Percentiles rank a stretch among this genome's conserved stretches.
Conservation (phyloP, 2,888 invertebrate species). For the Caenorhabditis japonica region DNA sequence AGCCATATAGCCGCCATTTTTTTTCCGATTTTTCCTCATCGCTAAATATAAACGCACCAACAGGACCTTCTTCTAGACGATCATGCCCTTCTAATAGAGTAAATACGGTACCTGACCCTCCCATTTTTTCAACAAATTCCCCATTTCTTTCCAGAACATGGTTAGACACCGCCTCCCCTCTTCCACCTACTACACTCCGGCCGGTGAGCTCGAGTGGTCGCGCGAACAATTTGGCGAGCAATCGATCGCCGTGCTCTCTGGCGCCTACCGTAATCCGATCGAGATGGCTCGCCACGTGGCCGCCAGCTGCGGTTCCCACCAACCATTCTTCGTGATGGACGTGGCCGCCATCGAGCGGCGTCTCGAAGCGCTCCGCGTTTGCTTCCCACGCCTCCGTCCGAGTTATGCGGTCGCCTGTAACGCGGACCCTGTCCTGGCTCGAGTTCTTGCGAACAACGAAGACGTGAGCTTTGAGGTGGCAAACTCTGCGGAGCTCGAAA, state of each 20-base stretch:
- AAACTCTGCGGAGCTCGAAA: conserved; percentile 40
- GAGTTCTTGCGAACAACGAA: conserved; percentile 77
- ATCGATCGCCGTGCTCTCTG: conserved; percentile 55
- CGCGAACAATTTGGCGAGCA: conserved; percentile 58
- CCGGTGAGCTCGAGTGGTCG: conserved; percentile 55
- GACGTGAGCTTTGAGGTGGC: conserved; percentile 90
- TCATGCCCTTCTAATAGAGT: too few relatives aligned
- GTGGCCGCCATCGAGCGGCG: conserved; percentile 63
- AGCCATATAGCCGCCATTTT: too few relatives aligned
- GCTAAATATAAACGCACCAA: too few relatives aligned
- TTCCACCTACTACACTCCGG: conserved; percentile 57
- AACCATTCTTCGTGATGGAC: conserved; percentile 76
- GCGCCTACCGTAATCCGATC: conserved; percentile 41
- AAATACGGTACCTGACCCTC: too few relatives aligned
- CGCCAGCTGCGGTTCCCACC: conserved; percentile 42
- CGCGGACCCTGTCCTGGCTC: conserved; percentile 85
- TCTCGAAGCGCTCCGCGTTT: conserved; percentile 83
- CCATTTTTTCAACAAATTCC: background rate
- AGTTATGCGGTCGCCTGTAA: conserved; percentile 92
- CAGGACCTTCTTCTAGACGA: too few relatives aligned
- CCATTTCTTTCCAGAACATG: conserved; percentile 42
- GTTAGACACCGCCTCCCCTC: conserved; percentile 62
- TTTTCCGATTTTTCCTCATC: too few relatives aligned
- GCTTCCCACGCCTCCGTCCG: conserved; percentile 79
- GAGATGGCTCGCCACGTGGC: conserved; percentile 64